Base-by-base conservation (phyloP, 1,140 invertebrate species). In the Rhyacophila brunnea region DNA sequence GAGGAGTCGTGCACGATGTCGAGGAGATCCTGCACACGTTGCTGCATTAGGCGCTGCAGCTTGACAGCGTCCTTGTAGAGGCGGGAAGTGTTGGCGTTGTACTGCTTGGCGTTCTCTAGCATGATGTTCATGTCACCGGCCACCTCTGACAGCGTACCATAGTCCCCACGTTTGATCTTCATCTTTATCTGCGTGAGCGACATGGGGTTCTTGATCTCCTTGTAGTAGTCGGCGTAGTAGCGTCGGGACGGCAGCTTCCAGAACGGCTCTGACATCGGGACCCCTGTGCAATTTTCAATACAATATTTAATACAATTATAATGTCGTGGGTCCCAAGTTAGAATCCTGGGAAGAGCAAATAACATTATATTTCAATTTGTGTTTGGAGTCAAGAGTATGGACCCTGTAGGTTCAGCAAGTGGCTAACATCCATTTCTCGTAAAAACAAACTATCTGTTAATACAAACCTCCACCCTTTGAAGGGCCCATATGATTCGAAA, bases 61-160 rank as follows among this genome's bases (percentile, higher is more conserved):
- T 82, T 82, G 0, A 81, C 73, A 14, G 81, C 81, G 59, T 83
- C 89, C 74, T 91, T 92, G 67, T 95, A 97, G 19, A 98, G 79
- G 67, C 87, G 85, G 2, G 93, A 95, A 48, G 91, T 90, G 36
- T 91, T 87, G 47, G 90, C 77, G 72, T 98, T 98, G 73, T 97
- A 99, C 66, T 89, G 88, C 71, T 95, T 95, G 6, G 96, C 95
- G 81, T 98, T 99, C 36, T 98, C 92, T 81, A 99, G 96, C 88
- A 99, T 96, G n/a, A 97, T 86, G 72, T 96, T 96, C 80, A 99
- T 85, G 71, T 99, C 96, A 1, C 87, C 88, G n/a, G 92, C 91
- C 51, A 98, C 85, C 74, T 97, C 92, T 59, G 87, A 90, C 2
- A 98, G 77, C 11, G 88, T 92, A 2, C 85, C 87, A 74, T 98